Evolutionary conservation across 2,797 vertebrate genomes (phyloP).

Genomic region (Crocodylus rhombifer): DNA sequence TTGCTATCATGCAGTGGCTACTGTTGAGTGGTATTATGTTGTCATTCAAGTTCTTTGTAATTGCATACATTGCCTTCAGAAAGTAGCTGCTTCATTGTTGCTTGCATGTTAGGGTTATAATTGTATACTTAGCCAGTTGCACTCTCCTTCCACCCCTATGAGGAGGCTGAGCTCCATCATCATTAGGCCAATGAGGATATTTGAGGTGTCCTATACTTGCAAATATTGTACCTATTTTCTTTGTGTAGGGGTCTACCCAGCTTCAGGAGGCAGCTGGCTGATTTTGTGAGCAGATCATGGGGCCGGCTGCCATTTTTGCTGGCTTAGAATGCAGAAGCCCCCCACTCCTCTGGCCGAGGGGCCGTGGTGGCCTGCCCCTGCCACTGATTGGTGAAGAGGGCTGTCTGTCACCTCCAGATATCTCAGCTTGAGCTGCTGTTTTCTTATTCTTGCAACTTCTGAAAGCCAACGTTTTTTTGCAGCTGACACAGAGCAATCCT

Average conservation of each 20-base stretch:
- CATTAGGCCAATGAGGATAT: neutral
- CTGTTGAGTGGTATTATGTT: neutral
- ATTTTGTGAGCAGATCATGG: accelerated
- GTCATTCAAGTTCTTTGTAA: neutral
- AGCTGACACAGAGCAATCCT: neutral
- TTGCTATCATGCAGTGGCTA: neutral
- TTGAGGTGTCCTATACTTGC: neutral
- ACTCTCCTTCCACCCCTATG: neutral
- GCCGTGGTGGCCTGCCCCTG: too few relatives aligned
- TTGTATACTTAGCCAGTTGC: too few relatives aligned
- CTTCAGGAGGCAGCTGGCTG: neutral
- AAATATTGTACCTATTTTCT: neutral
- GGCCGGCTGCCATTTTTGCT: neutral
- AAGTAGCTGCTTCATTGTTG: neutral
- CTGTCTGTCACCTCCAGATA: too few relatives aligned
- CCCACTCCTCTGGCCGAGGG: too few relatives aligned
- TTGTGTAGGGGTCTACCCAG: neutral
- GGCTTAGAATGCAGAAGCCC: too few relatives aligned
- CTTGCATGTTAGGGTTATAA: neutral
- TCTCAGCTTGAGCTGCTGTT: neutral
- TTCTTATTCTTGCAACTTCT: neutral
- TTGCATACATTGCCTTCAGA: neutral
- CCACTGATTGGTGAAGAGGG: too few relatives aligned
- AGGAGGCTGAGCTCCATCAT: neutral
- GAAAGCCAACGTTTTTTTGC: conserved; percentile 2